phyloP scores from a whole-genome alignment of 2,888 invertebrate species.

The Oscheius onirici region DNA sequence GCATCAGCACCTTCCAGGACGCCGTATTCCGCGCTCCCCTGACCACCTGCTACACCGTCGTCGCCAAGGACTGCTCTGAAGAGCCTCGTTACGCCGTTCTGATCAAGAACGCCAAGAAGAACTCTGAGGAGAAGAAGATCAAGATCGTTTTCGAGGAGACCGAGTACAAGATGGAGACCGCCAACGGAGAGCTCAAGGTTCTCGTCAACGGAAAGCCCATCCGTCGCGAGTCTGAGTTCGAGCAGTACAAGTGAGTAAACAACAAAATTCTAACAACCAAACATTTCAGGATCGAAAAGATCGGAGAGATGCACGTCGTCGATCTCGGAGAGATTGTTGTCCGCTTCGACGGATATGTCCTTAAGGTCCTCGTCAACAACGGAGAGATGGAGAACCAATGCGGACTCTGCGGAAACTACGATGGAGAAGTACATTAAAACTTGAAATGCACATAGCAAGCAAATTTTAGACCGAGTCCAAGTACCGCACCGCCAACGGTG shows the following conservation, averaged over 20 bases:
- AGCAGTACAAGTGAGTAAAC: conserved; percentile 7
- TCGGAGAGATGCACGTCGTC: conserved; percentile 44
- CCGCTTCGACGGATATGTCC: conserved; percentile 61
- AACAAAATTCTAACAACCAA: not conserved
- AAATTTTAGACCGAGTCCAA: conserved; percentile 52
- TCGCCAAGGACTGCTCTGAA: conserved; percentile 73
- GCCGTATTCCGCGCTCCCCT: conserved; percentile 62
- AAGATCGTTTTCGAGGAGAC: conserved; percentile 35
- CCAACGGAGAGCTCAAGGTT: conserved; percentile 30
- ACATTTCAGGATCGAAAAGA: conserved; percentile 45
- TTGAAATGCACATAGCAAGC: no score
- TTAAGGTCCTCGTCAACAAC: conserved; percentile 51
- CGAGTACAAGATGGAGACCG: conserved; percentile 35
- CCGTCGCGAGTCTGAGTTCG: conserved; percentile 37
- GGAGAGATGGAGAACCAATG: conserved; percentile 60
- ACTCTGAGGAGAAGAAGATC: conserved; percentile 55
- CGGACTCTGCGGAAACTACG: conserved; percentile 70
- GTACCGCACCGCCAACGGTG: conserved; percentile 56
- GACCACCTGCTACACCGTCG: conserved; percentile 71
- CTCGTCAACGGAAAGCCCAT: conserved; percentile 45
- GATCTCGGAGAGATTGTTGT: conserved; percentile 55
- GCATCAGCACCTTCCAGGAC: conserved; percentile 69
- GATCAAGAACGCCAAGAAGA: conserved; percentile 62
- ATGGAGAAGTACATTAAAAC: conserved; percentile 48
- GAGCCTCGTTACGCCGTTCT: conserved; percentile 71